These are phyloP conservation scores for Sebastes nivosus DNA, from an alignment of 2,797 vertebrate species.

Conservation along the genomic window DNA sequence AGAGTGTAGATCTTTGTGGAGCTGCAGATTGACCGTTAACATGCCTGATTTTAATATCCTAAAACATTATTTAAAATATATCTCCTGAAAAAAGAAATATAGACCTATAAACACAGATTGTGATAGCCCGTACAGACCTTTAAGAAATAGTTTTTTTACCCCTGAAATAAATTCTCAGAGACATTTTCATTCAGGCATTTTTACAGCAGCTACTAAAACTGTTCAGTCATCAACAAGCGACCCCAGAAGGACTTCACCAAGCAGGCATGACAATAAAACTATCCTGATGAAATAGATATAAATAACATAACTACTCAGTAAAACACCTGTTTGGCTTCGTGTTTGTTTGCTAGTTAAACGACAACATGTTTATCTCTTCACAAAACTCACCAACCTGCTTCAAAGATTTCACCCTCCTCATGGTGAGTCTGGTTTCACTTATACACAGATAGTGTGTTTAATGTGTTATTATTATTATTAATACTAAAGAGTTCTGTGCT, in stretches of 20 bases:
- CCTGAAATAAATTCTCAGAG: rapidly evolving
- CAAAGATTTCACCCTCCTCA: conserved; percentile 79
- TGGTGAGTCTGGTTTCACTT: conserved; percentile 69
- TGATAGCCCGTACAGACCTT: rapidly evolving
- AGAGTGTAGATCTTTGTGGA: conserved; percentile 38
- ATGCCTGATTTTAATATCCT: conserved; percentile 32
- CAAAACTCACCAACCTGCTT: conserved; percentile 60
- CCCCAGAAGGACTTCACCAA: conserved; percentile 16
- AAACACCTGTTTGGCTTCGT: background rate
- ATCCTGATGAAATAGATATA: background rate
- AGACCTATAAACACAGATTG: background rate
- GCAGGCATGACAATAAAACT: conserved; percentile 33
- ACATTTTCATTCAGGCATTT: conserved; percentile 51
- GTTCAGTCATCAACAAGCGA: conserved; percentile 40
- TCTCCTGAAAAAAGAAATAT: rapidly evolving
- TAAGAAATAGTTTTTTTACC: background rate
- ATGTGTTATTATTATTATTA: background rate
- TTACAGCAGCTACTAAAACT: background rate
- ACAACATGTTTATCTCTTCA: conserved; percentile 90
- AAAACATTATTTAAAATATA: background rate
- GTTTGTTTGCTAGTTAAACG: background rate
- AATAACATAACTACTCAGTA: background rate
- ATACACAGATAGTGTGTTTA: background rate
- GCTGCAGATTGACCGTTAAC: background rate
- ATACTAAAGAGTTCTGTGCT: background rate